Conservation (phyloP, 2,888 invertebrate species). For the Tenthredo mesomela region DNA sequence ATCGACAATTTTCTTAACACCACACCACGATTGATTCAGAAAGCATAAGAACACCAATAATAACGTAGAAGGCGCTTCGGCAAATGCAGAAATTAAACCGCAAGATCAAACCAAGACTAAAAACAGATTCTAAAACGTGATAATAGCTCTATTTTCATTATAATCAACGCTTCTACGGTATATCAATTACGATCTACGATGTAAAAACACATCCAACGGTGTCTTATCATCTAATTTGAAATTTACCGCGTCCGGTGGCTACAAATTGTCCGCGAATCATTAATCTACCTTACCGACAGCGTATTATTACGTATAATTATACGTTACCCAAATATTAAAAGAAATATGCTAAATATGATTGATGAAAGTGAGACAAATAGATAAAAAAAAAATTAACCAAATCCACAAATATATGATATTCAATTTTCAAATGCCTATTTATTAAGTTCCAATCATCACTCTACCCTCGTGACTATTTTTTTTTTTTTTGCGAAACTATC, state of each 20-base stretch:
- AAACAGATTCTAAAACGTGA: not conserved
- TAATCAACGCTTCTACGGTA: not conserved
- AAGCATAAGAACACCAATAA: not conserved
- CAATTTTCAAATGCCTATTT: not conserved
- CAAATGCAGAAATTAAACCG: not conserved
- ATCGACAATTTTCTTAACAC: not conserved
- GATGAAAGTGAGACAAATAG: not conserved
- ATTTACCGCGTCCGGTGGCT: not conserved
- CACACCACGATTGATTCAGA: not conserved
- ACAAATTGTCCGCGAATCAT: not conserved
- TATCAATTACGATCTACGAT: not conserved
- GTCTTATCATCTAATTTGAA: not conserved
- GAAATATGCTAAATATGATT: not conserved
- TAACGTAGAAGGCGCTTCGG: not conserved
- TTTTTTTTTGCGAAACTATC: not conserved
- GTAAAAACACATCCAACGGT: not conserved
- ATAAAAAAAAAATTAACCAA: not conserved
- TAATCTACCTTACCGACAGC: not conserved
- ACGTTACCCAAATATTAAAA: not conserved
- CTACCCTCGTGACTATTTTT: not conserved
- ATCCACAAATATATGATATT: not conserved
- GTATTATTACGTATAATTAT: not conserved
- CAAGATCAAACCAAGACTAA: not conserved
- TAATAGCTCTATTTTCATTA: not conserved
- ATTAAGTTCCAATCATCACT: not conserved